phyloP scores from a whole-genome alignment of 2,113 vertebrate species.

The Macrotus californicus region DNA sequence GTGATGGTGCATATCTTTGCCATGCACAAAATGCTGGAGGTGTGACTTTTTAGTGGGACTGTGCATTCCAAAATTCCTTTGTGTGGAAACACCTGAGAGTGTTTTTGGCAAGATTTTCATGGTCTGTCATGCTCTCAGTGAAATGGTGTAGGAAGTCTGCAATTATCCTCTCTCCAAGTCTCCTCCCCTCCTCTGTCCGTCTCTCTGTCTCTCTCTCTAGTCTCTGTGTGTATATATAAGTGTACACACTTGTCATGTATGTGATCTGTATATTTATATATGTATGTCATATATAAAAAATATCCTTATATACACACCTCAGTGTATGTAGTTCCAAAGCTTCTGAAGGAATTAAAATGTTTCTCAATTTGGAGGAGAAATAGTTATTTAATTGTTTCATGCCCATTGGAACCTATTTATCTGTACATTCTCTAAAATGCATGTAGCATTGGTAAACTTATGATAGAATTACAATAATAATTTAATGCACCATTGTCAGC shows the following conservation, averaged over 20 bases:
- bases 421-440: not conserved
- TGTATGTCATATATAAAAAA: not conserved
- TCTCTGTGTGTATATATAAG: not conserved
- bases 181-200: not conserved
- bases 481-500: not conserved
- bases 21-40: not conserved
- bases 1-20: not conserved
- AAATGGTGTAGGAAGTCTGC: not conserved
- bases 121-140: not conserved
- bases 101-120: constrained; percentile 15
- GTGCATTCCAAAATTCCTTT: constrained; percentile 8
- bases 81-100: constrained; percentile 34
- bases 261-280: not conserved
- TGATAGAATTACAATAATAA: not conserved
- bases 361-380: not conserved
- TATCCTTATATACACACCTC: not conserved
- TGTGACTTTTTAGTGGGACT: constrained; percentile 19
- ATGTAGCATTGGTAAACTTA: not conserved
- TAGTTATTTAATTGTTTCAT: not conserved
- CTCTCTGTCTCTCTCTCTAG: no score
- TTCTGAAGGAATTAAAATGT: not conserved
- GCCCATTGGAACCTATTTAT: not conserved
- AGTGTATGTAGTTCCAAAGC: not conserved
- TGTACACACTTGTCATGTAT: not conserved
- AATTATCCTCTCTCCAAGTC: not conserved